Evolutionary conservation across 1,140 invertebrate genomes (phyloP).

Genomic region (Nymphalis io): DNA sequence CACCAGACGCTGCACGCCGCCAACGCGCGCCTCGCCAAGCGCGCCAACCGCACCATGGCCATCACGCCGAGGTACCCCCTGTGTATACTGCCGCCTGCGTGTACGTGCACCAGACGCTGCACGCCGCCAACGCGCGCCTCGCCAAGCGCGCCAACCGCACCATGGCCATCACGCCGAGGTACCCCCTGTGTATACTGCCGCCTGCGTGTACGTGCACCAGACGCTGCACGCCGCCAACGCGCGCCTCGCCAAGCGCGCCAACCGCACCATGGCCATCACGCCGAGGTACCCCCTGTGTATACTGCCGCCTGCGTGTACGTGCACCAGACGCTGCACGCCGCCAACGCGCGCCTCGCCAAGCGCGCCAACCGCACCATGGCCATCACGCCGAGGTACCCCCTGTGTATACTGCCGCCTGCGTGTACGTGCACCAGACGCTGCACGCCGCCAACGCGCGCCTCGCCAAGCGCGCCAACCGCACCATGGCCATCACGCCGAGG

Average conservation of each 20-base stretch:
- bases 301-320: constrained; percentile 99
- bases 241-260: constrained; percentile 93
- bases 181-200: constrained; percentile 84
- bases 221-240: constrained; percentile 97
- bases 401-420: constrained; percentile 97
- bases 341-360: constrained; percentile 94
- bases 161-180: constrained; percentile 88
- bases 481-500: constrained; percentile 90
- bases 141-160: constrained; percentile 95
- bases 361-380: constrained; percentile 97
- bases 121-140: constrained; percentile 94
- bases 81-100: constrained; percentile 99
- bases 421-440: constrained; percentile 98
- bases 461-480: constrained; percentile 94
- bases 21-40: constrained; percentile 92
- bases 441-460: constrained; percentile 95
- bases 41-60: constrained; percentile 96
- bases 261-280: constrained; percentile 95
- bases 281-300: too few relatives aligned
- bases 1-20: constrained; percentile 98
- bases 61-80: constrained; percentile 77
- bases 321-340: constrained; percentile 97
- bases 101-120: constrained; percentile 98
- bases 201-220: constrained; percentile 99
- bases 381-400: constrained; percentile 77